A percentile compares a stretch with the other conserved stretches of the same genome.
phyloP scores from a whole-genome alignment of 2,113 vertebrate species.

The Carettochelys insculpta region DNA sequence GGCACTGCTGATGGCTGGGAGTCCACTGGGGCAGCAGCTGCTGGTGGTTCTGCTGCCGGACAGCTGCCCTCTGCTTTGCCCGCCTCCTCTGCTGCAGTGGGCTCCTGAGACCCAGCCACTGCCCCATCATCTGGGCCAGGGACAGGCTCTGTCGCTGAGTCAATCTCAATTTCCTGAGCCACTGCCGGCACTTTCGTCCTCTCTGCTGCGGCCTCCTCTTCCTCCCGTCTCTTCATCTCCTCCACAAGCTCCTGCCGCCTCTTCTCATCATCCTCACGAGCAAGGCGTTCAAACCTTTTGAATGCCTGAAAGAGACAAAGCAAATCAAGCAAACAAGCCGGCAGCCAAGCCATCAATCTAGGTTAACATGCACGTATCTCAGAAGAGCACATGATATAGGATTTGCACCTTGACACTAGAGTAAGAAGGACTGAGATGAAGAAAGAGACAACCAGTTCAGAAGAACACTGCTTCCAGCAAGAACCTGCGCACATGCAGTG shows the following conservation, averaged over 20 bases:
- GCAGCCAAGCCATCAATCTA: not conserved
- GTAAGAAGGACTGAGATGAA: not conserved
- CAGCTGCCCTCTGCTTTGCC: not conserved
- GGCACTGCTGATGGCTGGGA: slow-evolving; percentile 17
- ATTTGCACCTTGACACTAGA: not conserved
- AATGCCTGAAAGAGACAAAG: slow-evolving; percentile 76
- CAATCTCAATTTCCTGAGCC: slow-evolving; percentile 77
- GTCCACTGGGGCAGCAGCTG: not conserved
- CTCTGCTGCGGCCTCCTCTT: slow-evolving; percentile 45
- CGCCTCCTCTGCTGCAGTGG: not conserved
- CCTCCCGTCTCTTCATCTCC: slow-evolving; percentile 71
- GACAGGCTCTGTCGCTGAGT: slow-evolving; percentile 33
- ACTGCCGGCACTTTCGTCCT: slow-evolving; percentile 57
- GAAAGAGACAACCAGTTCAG: not conserved
- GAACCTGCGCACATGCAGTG: not conserved
- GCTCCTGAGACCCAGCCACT: not conserved
- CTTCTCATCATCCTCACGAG: slow-evolving; percentile 83
- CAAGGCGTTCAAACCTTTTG: slow-evolving; percentile 82
- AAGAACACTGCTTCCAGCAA: not conserved
- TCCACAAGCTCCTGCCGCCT: slow-evolving; percentile 72
- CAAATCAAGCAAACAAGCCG: not conserved
- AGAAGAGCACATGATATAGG: not conserved
- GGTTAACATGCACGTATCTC: not conserved
- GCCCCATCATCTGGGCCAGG: not conserved
- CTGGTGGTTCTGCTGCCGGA: fast-evolving